Evolutionary conservation across 2,113 vertebrate genomes (phyloP), one percentile per base, ranked within the genome.

Genomic region (Terrapene triunguis): DNA sequence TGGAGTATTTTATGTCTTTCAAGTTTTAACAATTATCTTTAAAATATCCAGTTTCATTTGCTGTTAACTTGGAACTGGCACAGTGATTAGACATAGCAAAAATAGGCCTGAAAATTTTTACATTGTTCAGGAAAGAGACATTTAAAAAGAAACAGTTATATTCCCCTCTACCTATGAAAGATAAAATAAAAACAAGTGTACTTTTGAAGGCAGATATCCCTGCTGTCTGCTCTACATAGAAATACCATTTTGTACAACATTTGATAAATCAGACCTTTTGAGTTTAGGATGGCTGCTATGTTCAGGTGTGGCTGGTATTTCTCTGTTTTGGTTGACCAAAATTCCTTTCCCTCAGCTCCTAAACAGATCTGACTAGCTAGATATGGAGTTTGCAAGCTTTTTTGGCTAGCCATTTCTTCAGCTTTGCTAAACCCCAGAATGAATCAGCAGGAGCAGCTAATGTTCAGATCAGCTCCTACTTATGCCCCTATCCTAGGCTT

Each of bases 51-150:
- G 57, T 90, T 95, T 92, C 85, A 53, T 93, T 69, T 69, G 80
- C 38, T 16, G 82, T 85, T 96, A 97, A 87, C 94, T 96, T 95
- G 72, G 90, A 89, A 96, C 95, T 96, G 93, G 94, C 96, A 83
- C 78, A 95, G 83, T 87, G 94, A 95, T 92, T 94, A 95, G 97
- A 95, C 93, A 42, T 94, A 96, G 96, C 92, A 95, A 95, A 96
- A 97, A 90, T 90, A 94, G 94, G 80, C 92, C 90, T 85, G 80
- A 82, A 82, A 94, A 92, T 87, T 81, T 62, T 87, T 1, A 5
- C 93, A 84, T 93, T 78, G 80, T 82, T 90, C 80, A 95, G 95
- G 95, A 96, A 95, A 1, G 50, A 92, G 54, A 92, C 92, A 97
- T 96, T 55, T 55, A 19, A 53, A 53, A 19, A 51, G 17, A 51